A percentile compares a stretch with the other conserved stretches of the same genome.
phyloP scores from a whole-genome alignment of 2,888 invertebrate species.

The Tipula lateralis region DNA sequence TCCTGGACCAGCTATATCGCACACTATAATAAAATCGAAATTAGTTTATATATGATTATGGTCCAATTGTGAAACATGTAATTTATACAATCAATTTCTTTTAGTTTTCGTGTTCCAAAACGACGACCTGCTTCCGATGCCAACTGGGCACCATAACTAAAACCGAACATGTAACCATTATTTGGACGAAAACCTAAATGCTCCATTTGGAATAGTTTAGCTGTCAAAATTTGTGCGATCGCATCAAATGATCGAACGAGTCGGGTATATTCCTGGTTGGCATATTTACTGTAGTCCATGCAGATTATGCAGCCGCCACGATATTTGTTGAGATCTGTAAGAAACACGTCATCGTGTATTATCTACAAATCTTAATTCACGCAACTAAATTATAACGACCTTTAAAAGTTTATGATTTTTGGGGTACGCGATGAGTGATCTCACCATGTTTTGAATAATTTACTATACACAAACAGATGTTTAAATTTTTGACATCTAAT shows the following conservation, averaged over 20 bases:
- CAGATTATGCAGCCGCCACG: slow-evolving; percentile 39
- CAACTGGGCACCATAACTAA: slow-evolving; percentile 38
- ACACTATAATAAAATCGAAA: slow-evolving; percentile 33
- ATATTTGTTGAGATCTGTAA: slow-evolving; percentile 35
- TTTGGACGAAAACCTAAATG: slow-evolving; percentile 35
- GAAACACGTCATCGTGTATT: neutral
- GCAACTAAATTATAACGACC: neutral
- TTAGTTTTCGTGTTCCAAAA: slow-evolving; percentile 36
- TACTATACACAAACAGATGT: neutral
- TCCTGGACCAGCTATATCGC: slow-evolving; percentile 39
- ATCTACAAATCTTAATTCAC: neutral
- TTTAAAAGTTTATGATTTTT: neutral
- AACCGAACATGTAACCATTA: slow-evolving; percentile 38
- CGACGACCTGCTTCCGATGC: slow-evolving; percentile 37
- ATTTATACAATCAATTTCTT: slow-evolving; percentile 38
- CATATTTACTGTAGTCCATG: slow-evolving; percentile 38
- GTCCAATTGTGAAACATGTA: neutral
- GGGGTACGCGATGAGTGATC: neutral
- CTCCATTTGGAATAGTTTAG: slow-evolving; percentile 37
- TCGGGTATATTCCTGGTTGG: slow-evolving; percentile 37
- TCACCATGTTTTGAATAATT: neutral
- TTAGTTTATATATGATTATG: neutral
- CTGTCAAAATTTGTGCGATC: slow-evolving; percentile 34
- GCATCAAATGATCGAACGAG: slow-evolving; percentile 35
- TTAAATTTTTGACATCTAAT: neutral